phyloP scores from a whole-genome alignment of 2,888 invertebrate genomes.

The Dicranocentrus wangi region DNA sequence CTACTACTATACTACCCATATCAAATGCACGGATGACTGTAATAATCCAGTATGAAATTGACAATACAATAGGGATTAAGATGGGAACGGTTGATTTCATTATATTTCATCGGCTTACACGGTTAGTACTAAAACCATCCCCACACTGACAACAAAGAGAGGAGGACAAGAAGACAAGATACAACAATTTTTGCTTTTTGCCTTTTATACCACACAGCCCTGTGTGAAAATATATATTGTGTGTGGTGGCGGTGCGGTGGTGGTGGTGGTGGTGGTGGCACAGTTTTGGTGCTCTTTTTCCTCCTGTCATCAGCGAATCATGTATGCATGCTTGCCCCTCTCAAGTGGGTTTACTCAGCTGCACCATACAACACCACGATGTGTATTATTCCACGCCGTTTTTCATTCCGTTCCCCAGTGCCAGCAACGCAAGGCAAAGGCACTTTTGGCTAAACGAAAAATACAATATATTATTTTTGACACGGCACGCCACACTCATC shows the following conservation, averaged over 20 bases:
- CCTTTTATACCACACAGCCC: constrained; percentile 21
- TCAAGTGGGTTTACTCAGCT: no score
- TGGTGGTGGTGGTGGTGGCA: not conserved
- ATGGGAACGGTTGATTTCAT: constrained; percentile 44
- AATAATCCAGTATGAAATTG: no score
- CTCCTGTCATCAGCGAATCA: constrained; percentile 26
- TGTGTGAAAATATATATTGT: no score
- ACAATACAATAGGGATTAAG: constrained; percentile 25
- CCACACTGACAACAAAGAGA: not conserved
- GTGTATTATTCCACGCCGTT: no score
- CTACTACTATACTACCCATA: no score
- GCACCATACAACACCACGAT: no score
- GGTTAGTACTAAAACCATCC: no score
- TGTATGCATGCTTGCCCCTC: not conserved
- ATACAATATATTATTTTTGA: constrained; percentile 34
- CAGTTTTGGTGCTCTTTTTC: constrained; percentile 16
- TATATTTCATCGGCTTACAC: constrained; percentile 38
- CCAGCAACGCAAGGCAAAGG: no score
- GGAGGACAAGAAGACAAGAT: not conserved
- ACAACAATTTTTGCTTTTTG: constrained; percentile 26
- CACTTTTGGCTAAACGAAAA: no score
- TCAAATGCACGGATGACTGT: no score
- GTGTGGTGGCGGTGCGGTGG: not conserved
- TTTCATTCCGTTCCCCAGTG: no score
- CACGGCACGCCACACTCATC: constrained; percentile 22